phyloP scores from a whole-genome alignment of 2,113 vertebrate genomes.

The Rattus norvegicus region DNA sequence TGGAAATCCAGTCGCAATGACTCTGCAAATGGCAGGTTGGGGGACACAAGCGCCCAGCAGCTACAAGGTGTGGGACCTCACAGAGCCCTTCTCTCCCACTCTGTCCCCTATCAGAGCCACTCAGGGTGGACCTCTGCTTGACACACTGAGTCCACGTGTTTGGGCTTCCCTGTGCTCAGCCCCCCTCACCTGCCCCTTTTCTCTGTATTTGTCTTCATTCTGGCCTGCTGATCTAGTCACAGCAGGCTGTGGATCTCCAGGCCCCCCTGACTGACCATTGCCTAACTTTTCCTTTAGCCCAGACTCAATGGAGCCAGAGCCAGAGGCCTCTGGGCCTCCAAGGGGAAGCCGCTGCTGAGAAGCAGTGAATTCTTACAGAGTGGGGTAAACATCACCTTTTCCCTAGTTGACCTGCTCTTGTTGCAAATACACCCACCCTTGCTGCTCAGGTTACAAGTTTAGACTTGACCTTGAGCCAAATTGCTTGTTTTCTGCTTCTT shows the following conservation, averaged over 20 bases:
- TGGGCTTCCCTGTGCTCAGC: neutral
- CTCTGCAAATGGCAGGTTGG: neutral
- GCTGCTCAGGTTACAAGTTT: constrained; percentile 64
- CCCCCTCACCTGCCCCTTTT: neutral
- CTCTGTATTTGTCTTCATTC: neutral
- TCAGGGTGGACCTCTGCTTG: no score
- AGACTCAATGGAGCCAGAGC: neutral
- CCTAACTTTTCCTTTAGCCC: constrained; percentile 50
- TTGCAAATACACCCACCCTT: constrained; percentile 60
- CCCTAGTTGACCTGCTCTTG: constrained; percentile 66
- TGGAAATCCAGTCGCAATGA: no score
- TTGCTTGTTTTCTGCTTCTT: neutral
- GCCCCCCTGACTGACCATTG: neutral
- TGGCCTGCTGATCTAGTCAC: neutral
- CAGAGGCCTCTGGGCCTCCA: neutral
- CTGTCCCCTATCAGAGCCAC: neutral
- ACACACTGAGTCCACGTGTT: accelerated
- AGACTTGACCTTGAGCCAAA: constrained; percentile 50
- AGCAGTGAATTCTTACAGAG: neutral
- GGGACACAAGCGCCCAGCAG: neutral
- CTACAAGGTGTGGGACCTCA: no score
- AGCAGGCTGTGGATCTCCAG: neutral
- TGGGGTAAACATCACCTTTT: constrained; percentile 75
- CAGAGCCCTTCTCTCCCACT: accelerated
- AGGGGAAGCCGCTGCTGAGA: neutral